Evolutionary conservation across 2,888 invertebrate species (phyloP), one percentile per base, ranked within the genome.

Genomic region (Temnothorax unifasciatus): DNA sequence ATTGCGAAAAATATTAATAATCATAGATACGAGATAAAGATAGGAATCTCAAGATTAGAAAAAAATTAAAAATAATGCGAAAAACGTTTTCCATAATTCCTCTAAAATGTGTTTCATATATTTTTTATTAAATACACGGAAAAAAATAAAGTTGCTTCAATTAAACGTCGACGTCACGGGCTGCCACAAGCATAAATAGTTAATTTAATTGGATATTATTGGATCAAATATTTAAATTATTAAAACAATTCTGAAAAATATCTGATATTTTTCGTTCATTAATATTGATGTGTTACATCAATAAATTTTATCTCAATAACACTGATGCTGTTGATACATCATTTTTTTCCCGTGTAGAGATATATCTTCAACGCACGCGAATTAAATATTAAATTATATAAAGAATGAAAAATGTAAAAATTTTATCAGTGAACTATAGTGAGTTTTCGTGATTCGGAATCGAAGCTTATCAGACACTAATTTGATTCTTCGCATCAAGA

Each of bases 401-500:
- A 71, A 71, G 6, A 34, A n/a, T n/a, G 1, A 69, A 34, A 71
- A 61, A 34, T 34, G 13, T 1, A 15, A 15, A n/a, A 44, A 50
- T 38, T 50, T 76, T 2, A 29, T 54, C 21, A n/a, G 3, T 21
- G 1, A 8, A 4, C 2, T 34, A 15, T 63, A 34, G 47, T 38
- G 18, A 47, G 29, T 25, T 50, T 57, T 47, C 15, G 44, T 29
- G 15, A 54, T 44, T 25, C 9, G 29, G 6, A 47, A 21, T 75
- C 34, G n/a, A 64, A 54, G 18, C 15, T 76, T 34, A 68, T 68
- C 50, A 41, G n/a, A 38, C 8, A 41, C 21, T 54, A 29, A 34
- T 29, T 29, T 34, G 34, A 44, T 68, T 59, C 74, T 73, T 73
- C 59, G 74, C 34, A 59, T 1, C 59, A 1, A 44, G 74, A 47